Evolutionary conservation across 1,140 invertebrate species (phyloP), one percentile per base, ranked within the genome.

Genomic region (Sesamia nonagrioides): DNA sequence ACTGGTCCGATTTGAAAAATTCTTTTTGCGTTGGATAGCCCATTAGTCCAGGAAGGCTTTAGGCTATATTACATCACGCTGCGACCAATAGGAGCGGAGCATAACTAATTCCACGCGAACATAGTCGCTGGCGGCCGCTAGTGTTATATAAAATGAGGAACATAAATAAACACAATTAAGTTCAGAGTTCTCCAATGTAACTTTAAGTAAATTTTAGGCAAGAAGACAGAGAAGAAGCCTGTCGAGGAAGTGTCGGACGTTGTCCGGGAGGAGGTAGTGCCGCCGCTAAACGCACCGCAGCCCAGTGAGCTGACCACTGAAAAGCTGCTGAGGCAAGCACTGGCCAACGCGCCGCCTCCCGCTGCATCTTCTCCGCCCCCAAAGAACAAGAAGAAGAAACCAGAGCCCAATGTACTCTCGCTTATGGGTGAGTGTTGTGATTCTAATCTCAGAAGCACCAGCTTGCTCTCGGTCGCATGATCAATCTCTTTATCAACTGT

Each of bases 361-460:
- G 52, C 17, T 27, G n/a, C n/a, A n/a, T 89, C 92, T 1, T 88
- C 88, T 1, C 86, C 87, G 21, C 85, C 13, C 60, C 82, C 87
- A 63, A 95, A 95, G 83, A 90, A 89, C 83, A 95, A 95, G 91
- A 95, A 95, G 86, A 95, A 95, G 79, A 89, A 94, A 61, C 45
- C 89, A 0, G 93, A 95, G 42, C 88, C 92, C 7, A 94, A 95
- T 80, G 92, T 95, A 33, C 90, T 95, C 15, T 89, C 95, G 78
- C 86, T 95, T 68, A 94, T 91, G 81, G 89, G 88, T 93, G 56
- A 85, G 85, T 78, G 8, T 56, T 21, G 13, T 27, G 17, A 17
- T 18, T 27, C n/a, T n/a, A n/a, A n/a, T n/a, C n/a, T n/a, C n/a
- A n/a, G n/a, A n/a, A n/a, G n/a, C n/a, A n/a, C n/a, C n/a, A n/a